phyloP scores from a whole-genome alignment of 2,113 vertebrate species.

The Callospermophilus lateralis region DNA sequence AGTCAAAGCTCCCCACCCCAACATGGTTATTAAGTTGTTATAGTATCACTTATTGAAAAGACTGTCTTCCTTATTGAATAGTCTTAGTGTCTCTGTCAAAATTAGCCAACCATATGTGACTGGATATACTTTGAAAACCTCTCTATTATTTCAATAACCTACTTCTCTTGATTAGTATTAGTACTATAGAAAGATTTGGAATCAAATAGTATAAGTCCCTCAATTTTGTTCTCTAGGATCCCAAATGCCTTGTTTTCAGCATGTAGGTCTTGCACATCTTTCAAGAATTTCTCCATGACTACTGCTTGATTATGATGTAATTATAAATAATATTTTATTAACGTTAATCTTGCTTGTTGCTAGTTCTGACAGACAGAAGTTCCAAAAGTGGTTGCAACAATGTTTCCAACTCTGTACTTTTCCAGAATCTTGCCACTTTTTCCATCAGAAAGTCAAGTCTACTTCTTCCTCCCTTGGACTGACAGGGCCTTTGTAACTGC shows the following conservation, averaged over 20 bases:
- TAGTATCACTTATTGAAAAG: not conserved
- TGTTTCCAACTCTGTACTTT: not conserved
- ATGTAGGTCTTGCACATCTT: not conserved
- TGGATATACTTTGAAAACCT: not conserved
- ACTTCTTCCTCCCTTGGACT: not conserved
- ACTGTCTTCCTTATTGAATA: not conserved
- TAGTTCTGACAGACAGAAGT: not conserved
- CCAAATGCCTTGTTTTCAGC: not conserved
- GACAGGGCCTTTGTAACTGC: not conserved
- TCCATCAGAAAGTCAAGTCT: not conserved
- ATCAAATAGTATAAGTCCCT: not conserved
- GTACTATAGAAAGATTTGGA: not conserved
- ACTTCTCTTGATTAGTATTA: not conserved
- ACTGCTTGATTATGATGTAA: not conserved
- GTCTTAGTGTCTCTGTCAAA: not conserved
- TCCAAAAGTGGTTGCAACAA: not conserved
- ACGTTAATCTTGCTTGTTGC: not conserved
- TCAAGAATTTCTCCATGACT: not conserved
- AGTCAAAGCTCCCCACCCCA: not conserved
- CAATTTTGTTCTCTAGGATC: not conserved
- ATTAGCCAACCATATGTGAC: not conserved
- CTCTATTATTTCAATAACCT: not conserved
- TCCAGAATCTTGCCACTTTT: not conserved
- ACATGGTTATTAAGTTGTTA: not conserved
- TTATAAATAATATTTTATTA: not conserved